These are phyloP conservation scores for Lithophane ornitopus DNA, from an alignment of 2,888 invertebrate genomes.

Conservation along the genomic window DNA sequence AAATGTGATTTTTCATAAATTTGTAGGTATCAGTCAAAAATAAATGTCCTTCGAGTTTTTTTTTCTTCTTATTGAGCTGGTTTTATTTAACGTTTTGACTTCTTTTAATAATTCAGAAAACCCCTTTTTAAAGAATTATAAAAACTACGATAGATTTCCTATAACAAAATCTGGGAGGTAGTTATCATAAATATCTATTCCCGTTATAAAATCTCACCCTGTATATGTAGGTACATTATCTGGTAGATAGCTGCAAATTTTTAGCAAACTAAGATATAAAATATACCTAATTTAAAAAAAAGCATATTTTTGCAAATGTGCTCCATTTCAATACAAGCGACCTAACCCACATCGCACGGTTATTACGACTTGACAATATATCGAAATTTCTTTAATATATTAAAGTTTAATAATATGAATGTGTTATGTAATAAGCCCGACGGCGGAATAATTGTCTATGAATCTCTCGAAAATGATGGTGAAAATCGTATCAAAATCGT, in stretches of 20 bases:
- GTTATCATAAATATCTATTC: not conserved
- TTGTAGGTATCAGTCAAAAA: not conserved
- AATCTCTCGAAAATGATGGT: not conserved
- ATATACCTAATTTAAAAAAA: not conserved
- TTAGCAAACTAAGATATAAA: not conserved
- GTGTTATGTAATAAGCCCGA: no score
- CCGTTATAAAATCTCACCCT: no score
- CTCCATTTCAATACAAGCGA: not conserved
- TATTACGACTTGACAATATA: not conserved
- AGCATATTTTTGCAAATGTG: not conserved
- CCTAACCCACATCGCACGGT: not conserved
- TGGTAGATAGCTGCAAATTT: not conserved
- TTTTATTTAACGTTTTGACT: not conserved
- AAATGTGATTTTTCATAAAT: not conserved
- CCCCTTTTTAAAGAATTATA: not conserved
- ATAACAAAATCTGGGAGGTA: conserved; percentile 2
- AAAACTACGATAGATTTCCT: not conserved
- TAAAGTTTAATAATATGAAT: no score
- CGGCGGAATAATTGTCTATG: no score
- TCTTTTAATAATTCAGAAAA: not conserved
- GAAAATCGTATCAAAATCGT: not conserved
- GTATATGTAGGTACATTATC: no score
- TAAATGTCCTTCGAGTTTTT: not conserved
- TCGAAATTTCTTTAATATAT: not conserved
- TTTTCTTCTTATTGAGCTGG: not conserved